Conservation (phyloP, 1,140 invertebrate species). For the Megathymus violae region DNA sequence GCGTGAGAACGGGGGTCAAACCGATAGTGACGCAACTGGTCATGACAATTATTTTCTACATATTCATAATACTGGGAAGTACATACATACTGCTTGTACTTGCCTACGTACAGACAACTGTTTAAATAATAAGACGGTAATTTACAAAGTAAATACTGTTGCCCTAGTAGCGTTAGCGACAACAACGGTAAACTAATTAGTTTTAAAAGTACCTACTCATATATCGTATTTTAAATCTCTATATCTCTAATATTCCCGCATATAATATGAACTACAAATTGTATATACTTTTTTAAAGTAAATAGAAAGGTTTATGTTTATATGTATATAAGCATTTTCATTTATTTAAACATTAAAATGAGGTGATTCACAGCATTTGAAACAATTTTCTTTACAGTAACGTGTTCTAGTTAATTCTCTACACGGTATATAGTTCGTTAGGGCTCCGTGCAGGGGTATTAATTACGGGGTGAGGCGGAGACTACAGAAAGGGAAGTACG, state of each 20-base stretch:
- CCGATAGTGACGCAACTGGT: slow-evolving; percentile 53
- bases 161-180: background rate
- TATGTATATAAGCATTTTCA: too few relatives aligned
- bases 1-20: slow-evolving; percentile 50
- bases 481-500: slow-evolving; percentile 62
- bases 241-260: too few relatives aligned
- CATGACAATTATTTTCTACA: slow-evolving; percentile 44
- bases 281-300: too few relatives aligned
- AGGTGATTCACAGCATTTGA: slow-evolving; percentile 10
- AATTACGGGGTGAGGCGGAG: slow-evolving; percentile 70
- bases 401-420: slow-evolving; percentile 22
- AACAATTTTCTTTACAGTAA: slow-evolving; percentile 20
- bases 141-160: slow-evolving; percentile 7
- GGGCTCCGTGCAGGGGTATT: slow-evolving; percentile 46
- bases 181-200: too few relatives aligned
- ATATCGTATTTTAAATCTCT: too few relatives aligned
- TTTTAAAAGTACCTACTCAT: too few relatives aligned
- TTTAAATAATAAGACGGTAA: slow-evolving; percentile 12
- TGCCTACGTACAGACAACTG: background rate
- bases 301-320: too few relatives aligned
- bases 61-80: slow-evolving; percentile 42
- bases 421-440: slow-evolving; percentile 24
- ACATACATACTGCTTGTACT: too few relatives aligned
- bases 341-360: too few relatives aligned
- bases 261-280: too few relatives aligned